Evolutionary conservation across 2,113 vertebrate genomes (phyloP).

Genomic region (Atractosteus spatula): DNA sequence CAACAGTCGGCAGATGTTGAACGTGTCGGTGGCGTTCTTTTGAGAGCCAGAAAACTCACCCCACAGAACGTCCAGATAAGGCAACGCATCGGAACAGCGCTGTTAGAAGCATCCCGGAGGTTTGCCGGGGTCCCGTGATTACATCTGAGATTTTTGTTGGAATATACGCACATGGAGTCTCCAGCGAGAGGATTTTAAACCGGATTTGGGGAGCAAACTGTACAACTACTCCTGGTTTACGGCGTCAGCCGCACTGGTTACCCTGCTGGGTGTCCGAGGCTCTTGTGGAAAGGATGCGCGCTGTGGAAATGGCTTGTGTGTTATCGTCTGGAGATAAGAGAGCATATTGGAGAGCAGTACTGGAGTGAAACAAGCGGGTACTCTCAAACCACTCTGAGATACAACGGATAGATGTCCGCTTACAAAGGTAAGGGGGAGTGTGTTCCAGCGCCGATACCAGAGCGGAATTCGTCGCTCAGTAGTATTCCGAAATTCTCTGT

Average conservation of each 20-base stretch:
- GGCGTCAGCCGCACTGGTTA: conserved; percentile 3
- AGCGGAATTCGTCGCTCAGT: not conserved
- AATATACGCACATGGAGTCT: conserved; percentile 7
- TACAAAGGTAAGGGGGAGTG: conserved; percentile 33
- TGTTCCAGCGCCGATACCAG: not conserved
- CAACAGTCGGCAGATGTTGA: not conserved
- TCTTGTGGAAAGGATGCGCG: conserved; percentile 16
- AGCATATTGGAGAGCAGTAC: conserved; percentile 26
- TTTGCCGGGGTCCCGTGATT: not conserved
- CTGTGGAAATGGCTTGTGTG: conserved; percentile 8
- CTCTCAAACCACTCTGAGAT: conserved; percentile 1
- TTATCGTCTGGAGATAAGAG: conserved; percentile 22
- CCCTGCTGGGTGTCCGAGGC: not conserved
- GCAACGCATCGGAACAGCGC: not conserved
- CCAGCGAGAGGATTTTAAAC: conserved; percentile 7
- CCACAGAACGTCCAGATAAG: not conserved
- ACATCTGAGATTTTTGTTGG: not conserved
- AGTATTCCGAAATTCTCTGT: not conserved
- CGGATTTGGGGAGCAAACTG: conserved; percentile 26
- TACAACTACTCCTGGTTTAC: conserved; percentile 8
- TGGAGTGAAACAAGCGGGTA: conserved; percentile 24
- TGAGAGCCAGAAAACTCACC: not conserved
- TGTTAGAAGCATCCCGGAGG: too few relatives aligned
- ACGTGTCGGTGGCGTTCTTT: not conserved
- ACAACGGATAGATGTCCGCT: conserved; percentile 30